A percentile compares a stretch with the other conserved stretches of the same genome.
Evolutionary conservation across 2,113 vertebrate species (phyloP).

Genomic region (Rhegmatorhina hoffmannsi): DNA sequence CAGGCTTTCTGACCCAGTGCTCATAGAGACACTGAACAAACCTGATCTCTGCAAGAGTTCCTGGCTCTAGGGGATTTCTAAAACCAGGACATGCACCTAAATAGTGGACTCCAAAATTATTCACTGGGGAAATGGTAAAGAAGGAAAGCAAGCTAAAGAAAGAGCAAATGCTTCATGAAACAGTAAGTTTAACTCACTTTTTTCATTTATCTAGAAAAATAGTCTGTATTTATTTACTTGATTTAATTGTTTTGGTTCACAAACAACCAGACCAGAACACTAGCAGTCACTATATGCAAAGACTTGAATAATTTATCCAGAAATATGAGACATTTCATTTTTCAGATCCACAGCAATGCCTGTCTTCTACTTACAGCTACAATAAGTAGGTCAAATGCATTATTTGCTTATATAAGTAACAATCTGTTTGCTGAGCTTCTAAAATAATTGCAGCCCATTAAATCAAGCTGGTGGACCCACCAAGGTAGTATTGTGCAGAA

Average conservation of each 20-base stretch:
- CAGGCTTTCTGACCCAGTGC: not conserved
- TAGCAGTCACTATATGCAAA: not conserved
- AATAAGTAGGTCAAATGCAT: slow-evolving; percentile 38
- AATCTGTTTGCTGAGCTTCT: not conserved
- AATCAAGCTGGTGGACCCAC: not conserved
- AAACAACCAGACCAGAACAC: not conserved
- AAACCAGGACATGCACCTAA: not conserved
- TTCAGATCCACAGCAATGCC: not conserved
- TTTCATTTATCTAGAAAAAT: not conserved
- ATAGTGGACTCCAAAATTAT: not conserved
- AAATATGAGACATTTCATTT: not conserved
- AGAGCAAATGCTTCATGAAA: not conserved
- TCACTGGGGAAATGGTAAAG: not conserved
- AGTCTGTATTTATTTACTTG: not conserved
- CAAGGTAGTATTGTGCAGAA: not conserved
- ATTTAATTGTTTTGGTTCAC: not conserved
- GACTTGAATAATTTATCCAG: not conserved
- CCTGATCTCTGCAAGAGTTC: not conserved
- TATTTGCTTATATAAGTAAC: slow-evolving; percentile 36
- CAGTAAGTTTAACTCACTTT: not conserved
- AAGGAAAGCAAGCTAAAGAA: not conserved
- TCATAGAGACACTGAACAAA: not conserved
- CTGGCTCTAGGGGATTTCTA: not conserved
- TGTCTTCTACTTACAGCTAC: not conserved
- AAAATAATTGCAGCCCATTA: slow-evolving; percentile 30